phyloP scores from a whole-genome alignment of 1,140 invertebrate species.

The Chironomus striatipennis region DNA sequence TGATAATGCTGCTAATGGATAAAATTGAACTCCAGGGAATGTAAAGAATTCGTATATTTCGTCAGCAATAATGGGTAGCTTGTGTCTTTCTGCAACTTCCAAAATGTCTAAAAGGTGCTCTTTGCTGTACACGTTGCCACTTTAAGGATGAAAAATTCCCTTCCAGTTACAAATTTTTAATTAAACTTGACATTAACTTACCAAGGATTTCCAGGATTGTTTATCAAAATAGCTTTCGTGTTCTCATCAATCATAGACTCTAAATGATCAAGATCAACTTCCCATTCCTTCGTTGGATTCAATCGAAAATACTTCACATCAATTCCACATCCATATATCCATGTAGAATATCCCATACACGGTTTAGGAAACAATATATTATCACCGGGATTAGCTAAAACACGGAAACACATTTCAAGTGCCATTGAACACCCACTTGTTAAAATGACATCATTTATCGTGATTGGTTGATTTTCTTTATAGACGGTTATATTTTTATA shows the following conservation, averaged over 20 bases:
- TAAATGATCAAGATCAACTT: conserved; percentile 76
- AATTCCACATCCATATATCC: conserved; percentile 74
- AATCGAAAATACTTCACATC: conserved; percentile 73
- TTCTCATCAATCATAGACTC: conserved; percentile 77
- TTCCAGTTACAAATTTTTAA: not conserved
- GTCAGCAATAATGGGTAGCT: too few relatives aligned
- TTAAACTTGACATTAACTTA: conserved; percentile 24
- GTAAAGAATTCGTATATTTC: conserved; percentile 64
- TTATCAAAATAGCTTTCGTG: conserved; percentile 83
- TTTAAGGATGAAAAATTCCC: not conserved
- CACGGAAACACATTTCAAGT: conserved; percentile 80
- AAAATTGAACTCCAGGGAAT: conserved; percentile 69
- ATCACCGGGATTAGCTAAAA: conserved; percentile 69
- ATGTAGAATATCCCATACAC: conserved; percentile 74
- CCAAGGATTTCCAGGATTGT: conserved; percentile 95
- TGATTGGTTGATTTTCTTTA: conserved; percentile 51
- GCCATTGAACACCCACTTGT: conserved; percentile 89
- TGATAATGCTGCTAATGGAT: conserved; percentile 70
- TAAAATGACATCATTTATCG: conserved; percentile 74
- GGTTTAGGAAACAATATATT: conserved; percentile 87
- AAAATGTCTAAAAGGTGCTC: conserved; percentile 73
- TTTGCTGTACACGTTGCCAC: conserved; percentile 73
- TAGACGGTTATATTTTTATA: not conserved
- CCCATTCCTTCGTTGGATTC: conserved; percentile 74
- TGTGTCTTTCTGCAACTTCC: conserved; percentile 50